These are phyloP conservation scores for Orthosia gothica DNA, from an alignment of 2,888 invertebrate species.

Conservation along the genomic window DNA sequence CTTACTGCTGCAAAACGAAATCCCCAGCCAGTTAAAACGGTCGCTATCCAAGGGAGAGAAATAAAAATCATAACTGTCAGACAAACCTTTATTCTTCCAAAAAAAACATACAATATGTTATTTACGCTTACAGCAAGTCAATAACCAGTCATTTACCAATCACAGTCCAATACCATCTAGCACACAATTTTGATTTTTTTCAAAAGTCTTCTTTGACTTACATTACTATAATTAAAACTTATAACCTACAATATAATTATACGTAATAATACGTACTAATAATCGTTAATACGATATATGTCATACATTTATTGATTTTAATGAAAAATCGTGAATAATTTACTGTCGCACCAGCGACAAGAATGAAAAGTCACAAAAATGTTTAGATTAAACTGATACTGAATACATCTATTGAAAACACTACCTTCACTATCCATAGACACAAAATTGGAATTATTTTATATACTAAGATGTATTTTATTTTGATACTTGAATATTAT, in stretches of 20 bases:
- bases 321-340: too few relatives aligned
- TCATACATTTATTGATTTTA: too few relatives aligned
- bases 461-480: neutral
- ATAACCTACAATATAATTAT: slow-evolving; percentile 11
- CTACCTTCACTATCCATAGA: slow-evolving; percentile 6
- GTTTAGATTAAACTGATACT: neutral
- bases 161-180: slow-evolving; percentile 52
- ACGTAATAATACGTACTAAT: too few relatives aligned
- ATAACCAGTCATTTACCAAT: slow-evolving; percentile 51
- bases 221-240: slow-evolving; percentile 14
- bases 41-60: neutral
- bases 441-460: slow-evolving; percentile 11
- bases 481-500: neutral
- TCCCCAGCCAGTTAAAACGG: too few relatives aligned
- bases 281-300: too few relatives aligned
- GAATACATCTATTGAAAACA: slow-evolving; percentile 12
- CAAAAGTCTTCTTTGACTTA: slow-evolving; percentile 44
- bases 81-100: slow-evolving; percentile 51
- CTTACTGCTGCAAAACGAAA: neutral
- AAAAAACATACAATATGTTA: slow-evolving; percentile 47
- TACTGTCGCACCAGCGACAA: too few relatives aligned
- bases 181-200: slow-evolving; percentile 33
- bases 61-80: slow-evolving; percentile 21
- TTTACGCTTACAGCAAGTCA: slow-evolving; percentile 49
- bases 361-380: neutral